Base-by-base conservation (phyloP, 1,140 invertebrate genomes). In the Lordiphosa stackelbergi region DNA sequence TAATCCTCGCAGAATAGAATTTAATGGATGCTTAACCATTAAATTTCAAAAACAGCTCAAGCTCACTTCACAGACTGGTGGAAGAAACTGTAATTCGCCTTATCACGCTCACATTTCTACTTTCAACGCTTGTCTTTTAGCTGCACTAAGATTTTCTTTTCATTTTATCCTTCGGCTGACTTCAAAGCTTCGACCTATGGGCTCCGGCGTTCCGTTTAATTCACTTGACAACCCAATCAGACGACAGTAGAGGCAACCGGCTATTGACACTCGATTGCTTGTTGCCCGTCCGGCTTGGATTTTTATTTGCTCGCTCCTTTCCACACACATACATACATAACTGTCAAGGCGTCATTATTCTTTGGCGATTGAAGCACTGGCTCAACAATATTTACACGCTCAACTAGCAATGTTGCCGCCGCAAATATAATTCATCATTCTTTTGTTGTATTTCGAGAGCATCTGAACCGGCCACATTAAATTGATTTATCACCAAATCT, bases 371-470 rank as follows among this genome's bases (percentile, higher is more conserved):
- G 48, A 43, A 45, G 28, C 40, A 53, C 42, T 52, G 55, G 71
- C 53, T 63, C 64, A 83, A 83, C 77, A 84, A 83, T 83, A 77
- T 77, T 81, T 81, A 68, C 72, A 83, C 72, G 64, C 54, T 51
- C 54, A 53, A 62, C 28, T 59, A 61, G 60, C 68, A 72, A 69
- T 77, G 59, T 81, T 62, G 56, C 69, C 47, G 43, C 57, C 59
- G 53, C 72, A 81, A 75, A 81, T 75, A 83, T 68, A 60, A 81
- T 81, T 69, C 66, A 81, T 77, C 73, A 83, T 74, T 57, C 53
- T 49, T 38, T 58, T n/a, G 12, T 64, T 47, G 19, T 65, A 65
- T 54, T 54, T 48, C 31, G 28, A 8, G 12, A 24, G 10, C 28
- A 6, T 7, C 7, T 8, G 28, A 31, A 31, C 28, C 34, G 31